Conservation (phyloP, 2,888 invertebrate species). For the Doris montereyensis region DNA sequence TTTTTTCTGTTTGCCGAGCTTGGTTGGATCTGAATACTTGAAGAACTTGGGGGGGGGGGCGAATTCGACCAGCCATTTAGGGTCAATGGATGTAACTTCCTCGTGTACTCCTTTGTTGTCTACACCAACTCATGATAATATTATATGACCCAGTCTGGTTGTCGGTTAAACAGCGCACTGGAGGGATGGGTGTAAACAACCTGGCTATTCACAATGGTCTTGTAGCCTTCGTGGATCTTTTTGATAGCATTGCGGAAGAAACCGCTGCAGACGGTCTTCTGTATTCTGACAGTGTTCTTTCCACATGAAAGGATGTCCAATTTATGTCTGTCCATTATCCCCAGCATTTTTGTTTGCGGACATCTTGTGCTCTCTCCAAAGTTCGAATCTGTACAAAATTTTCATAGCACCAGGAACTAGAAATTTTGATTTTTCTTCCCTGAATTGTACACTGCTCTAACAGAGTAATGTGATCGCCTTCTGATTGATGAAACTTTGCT, state of each 20-base stretch:
- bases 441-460: conserved; percentile 98
- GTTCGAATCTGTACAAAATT: conserved; percentile 99
- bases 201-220: conserved; percentile 95
- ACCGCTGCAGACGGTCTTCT: conserved; percentile 97
- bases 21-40: conserved; percentile 98
- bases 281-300: conserved; percentile 93
- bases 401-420: conserved; percentile 99
- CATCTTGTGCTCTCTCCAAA: conserved; percentile 96
- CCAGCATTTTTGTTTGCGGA: conserved; percentile 95
- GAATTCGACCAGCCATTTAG: conserved; percentile 95
- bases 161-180: conserved; percentile 96
- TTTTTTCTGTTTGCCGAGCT: conserved; percentile 99
- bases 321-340: conserved; percentile 89
- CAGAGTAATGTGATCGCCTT: conserved; percentile 97
- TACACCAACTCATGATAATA: conserved; percentile 98
- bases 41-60: conserved; percentile 99
- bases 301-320: conserved; percentile 95
- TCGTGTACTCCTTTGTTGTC: conserved; percentile 99
- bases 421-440: conserved; percentile 99
- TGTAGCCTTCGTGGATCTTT: conserved; percentile 96
- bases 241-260: conserved; percentile 99
- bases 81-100: conserved; percentile 82
- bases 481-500: conserved; percentile 98
- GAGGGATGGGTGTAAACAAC: conserved; percentile 99
- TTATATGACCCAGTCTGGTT: conserved; percentile 98